phyloP scores from a whole-genome alignment of 2,888 invertebrate species.

The Hypomecis punctinalis region DNA sequence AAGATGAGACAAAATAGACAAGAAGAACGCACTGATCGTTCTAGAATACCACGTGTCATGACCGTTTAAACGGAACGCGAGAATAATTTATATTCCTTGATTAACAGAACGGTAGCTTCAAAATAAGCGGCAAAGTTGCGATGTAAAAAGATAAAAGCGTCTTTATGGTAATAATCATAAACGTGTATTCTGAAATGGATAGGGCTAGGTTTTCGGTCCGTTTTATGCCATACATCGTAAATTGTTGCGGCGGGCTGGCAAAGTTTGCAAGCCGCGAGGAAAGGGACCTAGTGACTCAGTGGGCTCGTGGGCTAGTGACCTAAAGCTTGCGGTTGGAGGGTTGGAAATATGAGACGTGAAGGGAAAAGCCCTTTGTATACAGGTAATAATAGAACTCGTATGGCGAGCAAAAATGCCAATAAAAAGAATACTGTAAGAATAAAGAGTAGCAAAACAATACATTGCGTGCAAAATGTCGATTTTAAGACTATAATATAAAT shows the following conservation, averaged over 20 bases:
- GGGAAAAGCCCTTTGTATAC: conserved; percentile 21
- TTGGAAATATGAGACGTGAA: conserved; percentile 23
- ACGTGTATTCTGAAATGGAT: conserved; percentile 2
- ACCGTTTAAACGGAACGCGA: background rate
- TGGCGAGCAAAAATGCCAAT: no score
- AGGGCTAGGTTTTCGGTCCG: conserved; percentile 6
- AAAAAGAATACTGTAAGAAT: no score
- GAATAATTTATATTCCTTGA: background rate
- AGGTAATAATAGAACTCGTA: conserved; percentile 6
- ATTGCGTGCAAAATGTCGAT: background rate
- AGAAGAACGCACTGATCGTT: conserved; percentile 1
- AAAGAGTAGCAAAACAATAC: no score
- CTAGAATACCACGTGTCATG: background rate
- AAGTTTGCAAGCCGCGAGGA: conserved; percentile 26
- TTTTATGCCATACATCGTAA: conserved; percentile 22
- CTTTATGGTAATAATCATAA: conserved; percentile 8
- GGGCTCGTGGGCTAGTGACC: conserved; percentile 22
- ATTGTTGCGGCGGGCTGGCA: conserved; percentile 28
- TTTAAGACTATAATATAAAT: background rate
- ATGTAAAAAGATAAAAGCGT: no score
- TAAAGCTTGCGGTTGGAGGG: conserved; percentile 26
- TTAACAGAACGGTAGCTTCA: no score
- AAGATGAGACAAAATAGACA: background rate
- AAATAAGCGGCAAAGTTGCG: no score
- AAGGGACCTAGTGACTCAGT: conserved; percentile 25